phyloP scores from a whole-genome alignment of 2,888 invertebrate genomes.

The Coronaproctus castanopsis region DNA sequence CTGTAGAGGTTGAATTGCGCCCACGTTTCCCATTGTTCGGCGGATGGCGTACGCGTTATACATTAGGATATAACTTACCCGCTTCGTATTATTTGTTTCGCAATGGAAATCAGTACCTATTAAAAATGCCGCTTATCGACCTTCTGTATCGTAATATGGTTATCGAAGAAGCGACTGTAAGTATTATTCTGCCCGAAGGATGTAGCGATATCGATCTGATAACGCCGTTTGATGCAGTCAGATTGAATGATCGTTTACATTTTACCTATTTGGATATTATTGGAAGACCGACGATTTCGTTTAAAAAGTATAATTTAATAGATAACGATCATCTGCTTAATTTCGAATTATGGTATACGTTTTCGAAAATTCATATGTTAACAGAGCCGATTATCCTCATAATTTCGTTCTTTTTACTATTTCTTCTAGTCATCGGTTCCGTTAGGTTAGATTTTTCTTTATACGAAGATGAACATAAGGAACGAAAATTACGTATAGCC shows the following conservation, averaged over 20 bases:
- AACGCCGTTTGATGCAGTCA: constrained; percentile 59
- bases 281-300: constrained; percentile 71
- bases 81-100: constrained; percentile 87
- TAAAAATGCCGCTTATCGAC: constrained; percentile 88
- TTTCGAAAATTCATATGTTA: constrained; percentile 64
- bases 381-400: constrained; percentile 85
- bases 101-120: constrained; percentile 48
- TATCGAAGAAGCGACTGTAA: constrained; percentile 69
- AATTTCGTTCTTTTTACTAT: constrained; percentile 69
- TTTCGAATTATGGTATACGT: constrained; percentile 62
- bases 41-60: constrained; percentile 96
- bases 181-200: constrained; percentile 86
- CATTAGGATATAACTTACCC: constrained; percentile 90
- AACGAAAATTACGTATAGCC: constrained; percentile 25
- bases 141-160: constrained; percentile 94
- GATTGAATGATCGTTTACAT: constrained; percentile 52
- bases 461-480: constrained; percentile 12
- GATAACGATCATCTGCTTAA: constrained; percentile 84
- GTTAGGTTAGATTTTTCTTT: constrained; percentile 69
- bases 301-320: constrained; percentile 66
- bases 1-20: constrained; percentile 84
- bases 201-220: constrained; percentile 57
- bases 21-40: constrained; percentile 96
- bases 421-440: constrained; percentile 77
- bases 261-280: constrained; percentile 88